Evolutionary conservation across 2,888 invertebrate species (phyloP).

Genomic region (Drosophila anomalata): DNA sequence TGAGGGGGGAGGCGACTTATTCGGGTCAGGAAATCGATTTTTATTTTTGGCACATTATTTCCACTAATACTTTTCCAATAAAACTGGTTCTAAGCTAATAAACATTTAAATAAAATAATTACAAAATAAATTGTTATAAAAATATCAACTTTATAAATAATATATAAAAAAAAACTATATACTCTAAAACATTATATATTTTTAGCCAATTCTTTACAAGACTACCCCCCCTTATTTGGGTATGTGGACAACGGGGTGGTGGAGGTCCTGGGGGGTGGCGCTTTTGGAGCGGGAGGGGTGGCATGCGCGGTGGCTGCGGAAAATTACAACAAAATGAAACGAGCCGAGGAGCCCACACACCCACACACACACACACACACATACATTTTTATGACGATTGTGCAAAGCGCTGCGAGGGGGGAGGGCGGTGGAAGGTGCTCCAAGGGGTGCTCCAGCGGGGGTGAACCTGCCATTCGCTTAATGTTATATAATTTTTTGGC

Average conservation of each 20-base stretch:
- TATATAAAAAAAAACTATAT: background rate
- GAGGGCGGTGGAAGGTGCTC: background rate
- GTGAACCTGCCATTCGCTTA: slow-evolving; percentile 40
- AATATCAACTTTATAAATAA: background rate
- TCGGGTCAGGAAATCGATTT: background rate
- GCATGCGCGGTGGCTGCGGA: slow-evolving; percentile 60
- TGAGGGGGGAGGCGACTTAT: background rate
- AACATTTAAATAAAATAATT: too few relatives aligned
- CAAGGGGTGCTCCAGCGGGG: slow-evolving; percentile 1
- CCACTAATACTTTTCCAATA: background rate
- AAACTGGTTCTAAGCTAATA: background rate
- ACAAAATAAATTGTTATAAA: background rate
- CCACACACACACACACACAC: slow-evolving; percentile 12
- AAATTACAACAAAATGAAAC: slow-evolving; percentile 60
- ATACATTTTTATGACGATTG: slow-evolving; percentile 40
- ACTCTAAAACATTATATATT: background rate
- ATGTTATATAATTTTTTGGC: slow-evolving; percentile 62
- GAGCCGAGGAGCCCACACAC: slow-evolving; percentile 19
- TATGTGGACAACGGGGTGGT: background rate
- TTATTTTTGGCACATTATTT: background rate
- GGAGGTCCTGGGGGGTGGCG: background rate
- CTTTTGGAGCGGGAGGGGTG: slow-evolving; percentile 34
- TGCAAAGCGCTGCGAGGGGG: background rate
- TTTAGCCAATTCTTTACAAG: background rate
- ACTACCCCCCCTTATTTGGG: background rate